phyloP scores from a whole-genome alignment of 2,113 vertebrate species.

The Astatoreochromis straeleni region DNA sequence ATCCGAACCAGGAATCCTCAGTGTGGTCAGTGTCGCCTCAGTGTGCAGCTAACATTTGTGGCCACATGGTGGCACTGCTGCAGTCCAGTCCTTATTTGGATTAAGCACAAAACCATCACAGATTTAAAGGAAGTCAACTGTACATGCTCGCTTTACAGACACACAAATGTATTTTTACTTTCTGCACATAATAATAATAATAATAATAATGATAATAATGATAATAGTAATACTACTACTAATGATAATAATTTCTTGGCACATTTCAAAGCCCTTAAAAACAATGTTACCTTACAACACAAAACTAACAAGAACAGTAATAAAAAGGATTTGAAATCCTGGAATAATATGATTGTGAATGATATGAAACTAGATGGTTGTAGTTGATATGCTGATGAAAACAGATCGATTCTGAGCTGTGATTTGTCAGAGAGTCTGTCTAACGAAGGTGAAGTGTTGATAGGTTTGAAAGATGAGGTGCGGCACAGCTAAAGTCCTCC shows the following conservation, averaged over 20 bases:
- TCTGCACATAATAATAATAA: background rate
- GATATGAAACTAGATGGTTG: background rate
- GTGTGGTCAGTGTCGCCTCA: background rate
- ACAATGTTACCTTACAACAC: background rate
- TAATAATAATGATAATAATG: accelerated
- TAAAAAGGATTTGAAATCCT: background rate
- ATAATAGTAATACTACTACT: background rate
- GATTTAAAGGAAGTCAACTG: background rate
- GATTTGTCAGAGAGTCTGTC: background rate
- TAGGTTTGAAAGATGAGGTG: background rate
- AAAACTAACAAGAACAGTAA: background rate
- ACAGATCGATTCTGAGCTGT: background rate
- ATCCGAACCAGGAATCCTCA: background rate
- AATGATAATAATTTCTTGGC: background rate
- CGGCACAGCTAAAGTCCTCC: background rate
- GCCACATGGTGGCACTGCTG: conserved; percentile 3
- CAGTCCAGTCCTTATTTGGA: background rate
- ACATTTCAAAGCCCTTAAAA: background rate
- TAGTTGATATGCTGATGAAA: background rate
- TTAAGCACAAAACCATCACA: background rate
- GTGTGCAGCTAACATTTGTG: background rate
- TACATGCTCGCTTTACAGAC: background rate
- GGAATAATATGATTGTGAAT: background rate
- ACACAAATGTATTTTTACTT: background rate
- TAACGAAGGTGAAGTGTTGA: background rate